These are phyloP conservation scores for Eumaeus atala DNA, from an alignment of 1,140 invertebrate genomes.

Conservation along the genomic window DNA sequence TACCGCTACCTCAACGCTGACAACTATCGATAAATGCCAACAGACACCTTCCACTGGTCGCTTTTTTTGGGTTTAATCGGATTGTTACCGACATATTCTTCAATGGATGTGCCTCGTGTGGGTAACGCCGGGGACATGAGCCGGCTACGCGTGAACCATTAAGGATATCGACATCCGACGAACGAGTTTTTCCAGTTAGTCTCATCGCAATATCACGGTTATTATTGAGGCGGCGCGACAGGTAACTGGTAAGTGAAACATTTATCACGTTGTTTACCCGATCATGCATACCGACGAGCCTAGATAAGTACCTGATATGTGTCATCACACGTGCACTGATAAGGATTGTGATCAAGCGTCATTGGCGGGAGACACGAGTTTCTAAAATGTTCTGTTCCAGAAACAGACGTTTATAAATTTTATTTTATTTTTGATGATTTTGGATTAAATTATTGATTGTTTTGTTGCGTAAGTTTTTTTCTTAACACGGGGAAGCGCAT, in stretches of 20 bases:
- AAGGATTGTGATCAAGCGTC: too few species aligned
- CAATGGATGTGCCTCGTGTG: slow-evolving; percentile 28
- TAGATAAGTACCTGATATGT: too few species aligned
- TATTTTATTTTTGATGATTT: too few species aligned
- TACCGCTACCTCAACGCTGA: slow-evolving; percentile 9
- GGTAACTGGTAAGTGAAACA: slow-evolving; percentile 67
- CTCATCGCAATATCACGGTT: slow-evolving; percentile 73
- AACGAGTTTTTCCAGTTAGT: slow-evolving; percentile 73
- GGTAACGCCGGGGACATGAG: slow-evolving; percentile 13
- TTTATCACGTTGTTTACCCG: slow-evolving; percentile 67
- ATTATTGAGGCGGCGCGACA: slow-evolving; percentile 65
- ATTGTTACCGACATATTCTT: slow-evolving; percentile 18
- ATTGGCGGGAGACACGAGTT: too few species aligned
- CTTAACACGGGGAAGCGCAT: too few species aligned
- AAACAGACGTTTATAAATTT: too few species aligned
- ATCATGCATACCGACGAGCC: slow-evolving; percentile 20
- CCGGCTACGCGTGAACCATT: slow-evolving; percentile 38
- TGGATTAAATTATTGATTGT: too few species aligned
- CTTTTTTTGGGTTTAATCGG: slow-evolving; percentile 9
- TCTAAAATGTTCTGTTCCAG: too few species aligned
- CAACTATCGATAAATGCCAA: slow-evolving; percentile 15
- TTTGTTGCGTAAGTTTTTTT: too few species aligned
- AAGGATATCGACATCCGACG: slow-evolving; percentile 70
- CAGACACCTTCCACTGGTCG: slow-evolving; percentile 1
- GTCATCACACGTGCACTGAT: too few species aligned